Conservation (phyloP, 2,113 vertebrate species). For the Morone saxatilis region DNA sequence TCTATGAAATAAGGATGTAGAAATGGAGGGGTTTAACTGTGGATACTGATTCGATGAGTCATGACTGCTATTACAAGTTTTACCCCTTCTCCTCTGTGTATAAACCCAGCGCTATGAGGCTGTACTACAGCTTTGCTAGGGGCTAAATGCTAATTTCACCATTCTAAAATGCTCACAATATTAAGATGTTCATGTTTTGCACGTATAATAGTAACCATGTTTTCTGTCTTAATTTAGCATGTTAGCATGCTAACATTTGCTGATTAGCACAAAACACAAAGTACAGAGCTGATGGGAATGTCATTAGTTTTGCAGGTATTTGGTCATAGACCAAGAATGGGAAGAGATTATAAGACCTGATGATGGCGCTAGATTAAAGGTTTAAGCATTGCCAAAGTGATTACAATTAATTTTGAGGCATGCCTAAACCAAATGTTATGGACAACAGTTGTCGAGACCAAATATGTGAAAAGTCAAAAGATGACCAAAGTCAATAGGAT, state of each 20-base stretch:
- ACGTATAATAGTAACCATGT: not conserved
- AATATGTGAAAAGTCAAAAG: not conserved
- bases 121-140: not conserved
- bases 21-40: slow-evolving; percentile 16
- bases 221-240: not conserved
- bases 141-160: not conserved
- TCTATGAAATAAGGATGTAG: not conserved
- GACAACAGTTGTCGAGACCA: too few relatives aligned
- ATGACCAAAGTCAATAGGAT: not conserved
- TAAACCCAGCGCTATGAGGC: not conserved
- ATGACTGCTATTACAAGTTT: not conserved
- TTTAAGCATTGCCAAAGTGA: not conserved
- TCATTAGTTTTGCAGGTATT: not conserved
- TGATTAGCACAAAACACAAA: not conserved
- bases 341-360: not conserved
- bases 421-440: not conserved
- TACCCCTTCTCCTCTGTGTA: not conserved
- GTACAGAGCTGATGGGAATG: not conserved
- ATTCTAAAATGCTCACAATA: not conserved
- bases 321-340: not conserved
- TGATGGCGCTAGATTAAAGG: not conserved
- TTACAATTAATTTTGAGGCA: too few relatives aligned
- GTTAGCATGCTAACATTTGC: not conserved
- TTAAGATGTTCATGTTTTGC: not conserved
- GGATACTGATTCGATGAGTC: slow-evolving; percentile 5